These are phyloP conservation scores for Heliconius erato DNA, from an alignment of 2,888 invertebrate genomes.

Conservation along the genomic window DNA sequence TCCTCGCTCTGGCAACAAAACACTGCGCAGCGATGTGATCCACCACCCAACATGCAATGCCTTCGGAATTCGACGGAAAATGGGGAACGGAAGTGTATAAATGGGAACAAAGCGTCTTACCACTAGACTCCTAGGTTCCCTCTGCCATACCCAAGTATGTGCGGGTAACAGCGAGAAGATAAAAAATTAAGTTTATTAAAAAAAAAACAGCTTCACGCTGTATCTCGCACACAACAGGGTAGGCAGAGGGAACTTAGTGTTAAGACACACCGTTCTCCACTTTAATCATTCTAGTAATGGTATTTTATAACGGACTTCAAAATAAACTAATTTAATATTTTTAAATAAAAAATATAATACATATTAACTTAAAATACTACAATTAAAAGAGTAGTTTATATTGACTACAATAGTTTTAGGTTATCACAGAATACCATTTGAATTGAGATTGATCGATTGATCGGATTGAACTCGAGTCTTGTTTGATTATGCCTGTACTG, in stretches of 20 bases:
- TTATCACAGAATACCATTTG: slow-evolving; percentile 14
- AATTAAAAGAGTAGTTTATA: background rate
- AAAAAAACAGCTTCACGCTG: no score
- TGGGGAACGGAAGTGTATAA: background rate
- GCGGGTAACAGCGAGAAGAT: background rate
- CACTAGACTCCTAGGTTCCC: background rate
- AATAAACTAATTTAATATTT: no score
- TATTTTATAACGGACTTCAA: no score
- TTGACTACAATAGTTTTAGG: slow-evolving; percentile 26
- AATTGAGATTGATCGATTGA: slow-evolving; percentile 27
- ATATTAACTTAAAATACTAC: background rate
- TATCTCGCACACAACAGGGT: no score
- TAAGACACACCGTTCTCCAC: no score
- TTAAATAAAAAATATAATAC: background rate
- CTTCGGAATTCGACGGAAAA: background rate
- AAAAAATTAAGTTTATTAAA: background rate
- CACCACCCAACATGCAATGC: background rate
- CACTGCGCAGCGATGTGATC: background rate
- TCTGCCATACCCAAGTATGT: background rate
- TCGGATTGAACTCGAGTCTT: slow-evolving; percentile 23
- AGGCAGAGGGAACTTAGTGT: no score
- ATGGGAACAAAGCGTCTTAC: background rate
- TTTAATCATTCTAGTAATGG: no score
- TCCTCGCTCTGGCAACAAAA: background rate
- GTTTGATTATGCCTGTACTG: slow-evolving; percentile 15